Conservation (phyloP, 2,113 vertebrate species). For the Lophotis ruficrista region DNA sequence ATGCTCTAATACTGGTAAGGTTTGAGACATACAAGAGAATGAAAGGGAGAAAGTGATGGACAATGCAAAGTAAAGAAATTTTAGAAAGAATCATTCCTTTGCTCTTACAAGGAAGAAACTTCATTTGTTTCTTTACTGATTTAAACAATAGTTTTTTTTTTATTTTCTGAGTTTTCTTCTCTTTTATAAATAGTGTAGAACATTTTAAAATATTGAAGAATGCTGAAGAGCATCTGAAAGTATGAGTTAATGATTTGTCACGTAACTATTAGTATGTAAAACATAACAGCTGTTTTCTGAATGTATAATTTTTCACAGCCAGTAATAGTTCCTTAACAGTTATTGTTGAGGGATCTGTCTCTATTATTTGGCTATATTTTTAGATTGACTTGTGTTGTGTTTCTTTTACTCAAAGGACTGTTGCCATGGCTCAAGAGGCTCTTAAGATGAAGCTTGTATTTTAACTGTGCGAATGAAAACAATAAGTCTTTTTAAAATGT, state of each 20-base stretch:
- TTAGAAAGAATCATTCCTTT: neutral
- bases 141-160: neutral
- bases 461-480: slow-evolving; percentile 51
- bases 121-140: neutral
- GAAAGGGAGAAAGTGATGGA: neutral
- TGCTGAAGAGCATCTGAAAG: neutral
- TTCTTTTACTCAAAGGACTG: slow-evolving; percentile 48
- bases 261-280: neutral
- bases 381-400: slow-evolving; percentile 10
- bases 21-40: neutral
- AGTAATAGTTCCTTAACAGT: neutral
- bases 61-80: neutral
- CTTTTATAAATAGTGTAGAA: neutral
- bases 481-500: slow-evolving; percentile 29
- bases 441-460: slow-evolving; percentile 45
- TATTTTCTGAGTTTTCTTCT: neutral
- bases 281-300: neutral
- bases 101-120: neutral
- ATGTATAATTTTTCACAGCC: slow-evolving; percentile 10
- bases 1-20: neutral
- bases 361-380: slow-evolving; percentile 47
- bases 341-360: slow-evolving; percentile 9
- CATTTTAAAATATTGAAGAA: neutral
- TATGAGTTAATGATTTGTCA: neutral
- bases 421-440: slow-evolving; percentile 52